A percentile compares a stretch with the other conserved stretches of the same genome.
Conservation (phyloP, 2,888 invertebrate genomes). For the Lasioglossum pauxillum region DNA sequence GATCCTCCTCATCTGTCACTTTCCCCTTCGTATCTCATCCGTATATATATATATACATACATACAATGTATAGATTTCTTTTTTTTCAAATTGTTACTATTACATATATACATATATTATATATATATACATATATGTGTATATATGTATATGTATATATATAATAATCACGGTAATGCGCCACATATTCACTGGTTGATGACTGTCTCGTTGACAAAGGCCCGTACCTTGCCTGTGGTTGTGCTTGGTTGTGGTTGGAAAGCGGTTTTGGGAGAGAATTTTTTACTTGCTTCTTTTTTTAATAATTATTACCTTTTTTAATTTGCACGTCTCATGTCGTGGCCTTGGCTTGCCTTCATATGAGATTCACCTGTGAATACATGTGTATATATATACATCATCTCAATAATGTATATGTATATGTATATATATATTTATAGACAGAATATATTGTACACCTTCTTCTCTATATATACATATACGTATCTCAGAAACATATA, state of each 20-base stretch:
- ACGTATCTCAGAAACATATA: neutral
- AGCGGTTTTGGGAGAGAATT: constrained; percentile 84
- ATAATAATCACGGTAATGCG: constrained; percentile 84
- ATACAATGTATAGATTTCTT: constrained; percentile 54
- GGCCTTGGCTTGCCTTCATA: constrained; percentile 84
- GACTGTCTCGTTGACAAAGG: constrained; percentile 83
- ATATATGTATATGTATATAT: constrained; percentile 45
- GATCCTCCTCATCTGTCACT: neutral
- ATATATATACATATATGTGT: constrained; percentile 64
- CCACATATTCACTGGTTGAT: constrained; percentile 83
- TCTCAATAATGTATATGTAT: constrained; percentile 45
- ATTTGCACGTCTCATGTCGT: constrained; percentile 84
- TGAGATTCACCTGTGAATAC: constrained; percentile 83
- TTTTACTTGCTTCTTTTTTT: constrained; percentile 83
- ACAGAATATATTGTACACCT: neutral
- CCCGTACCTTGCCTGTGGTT: constrained; percentile 84
- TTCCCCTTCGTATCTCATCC: constrained; percentile 71
- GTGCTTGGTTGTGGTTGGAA: constrained; percentile 84
- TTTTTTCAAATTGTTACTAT: neutral
- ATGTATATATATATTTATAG: neutral
- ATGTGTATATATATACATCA: constrained; percentile 70
- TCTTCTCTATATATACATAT: neutral
- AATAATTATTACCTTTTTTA: constrained; percentile 81
- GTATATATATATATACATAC: constrained; percentile 48
- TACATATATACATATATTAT: constrained; percentile 38